phyloP scores from a whole-genome alignment of 2,888 invertebrate species.

The Ophioninae sp. region DNA sequence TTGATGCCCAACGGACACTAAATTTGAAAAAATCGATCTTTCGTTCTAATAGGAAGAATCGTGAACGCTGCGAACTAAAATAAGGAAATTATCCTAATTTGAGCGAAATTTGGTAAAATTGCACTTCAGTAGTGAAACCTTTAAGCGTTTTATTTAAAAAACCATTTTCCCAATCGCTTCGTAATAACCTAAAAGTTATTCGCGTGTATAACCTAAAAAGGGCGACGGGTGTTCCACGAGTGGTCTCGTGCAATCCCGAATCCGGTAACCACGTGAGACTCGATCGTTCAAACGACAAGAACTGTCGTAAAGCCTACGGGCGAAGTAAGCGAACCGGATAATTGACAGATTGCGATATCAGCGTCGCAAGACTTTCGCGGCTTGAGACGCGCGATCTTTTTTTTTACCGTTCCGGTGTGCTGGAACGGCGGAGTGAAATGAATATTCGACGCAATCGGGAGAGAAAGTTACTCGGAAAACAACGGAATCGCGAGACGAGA shows the following conservation, averaged over 20 bases:
- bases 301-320: background rate
- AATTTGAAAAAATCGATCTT: no score
- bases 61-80: no score
- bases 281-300: background rate
- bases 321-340: background rate
- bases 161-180: background rate
- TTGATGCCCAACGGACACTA: no score
- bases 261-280: slow-evolving; percentile 1
- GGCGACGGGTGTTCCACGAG: background rate
- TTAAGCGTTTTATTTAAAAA: background rate
- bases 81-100: no score
- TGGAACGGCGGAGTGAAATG: slow-evolving; percentile 6
- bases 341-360: slow-evolving; percentile 19
- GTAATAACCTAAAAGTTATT: background rate
- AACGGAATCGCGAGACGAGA: background rate
- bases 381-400: slow-evolving; percentile 11
- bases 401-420: background rate
- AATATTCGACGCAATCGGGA: slow-evolving; percentile 6
- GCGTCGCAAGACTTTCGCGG: background rate
- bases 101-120: no score
- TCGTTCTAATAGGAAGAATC: no score
- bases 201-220: slow-evolving; percentile 37
- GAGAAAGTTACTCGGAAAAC: slow-evolving; percentile 35
- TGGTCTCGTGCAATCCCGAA: background rate
- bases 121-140: background rate